phyloP scores from a whole-genome alignment of 2,797 vertebrate species.

The Toxotes lorentzi region DNA sequence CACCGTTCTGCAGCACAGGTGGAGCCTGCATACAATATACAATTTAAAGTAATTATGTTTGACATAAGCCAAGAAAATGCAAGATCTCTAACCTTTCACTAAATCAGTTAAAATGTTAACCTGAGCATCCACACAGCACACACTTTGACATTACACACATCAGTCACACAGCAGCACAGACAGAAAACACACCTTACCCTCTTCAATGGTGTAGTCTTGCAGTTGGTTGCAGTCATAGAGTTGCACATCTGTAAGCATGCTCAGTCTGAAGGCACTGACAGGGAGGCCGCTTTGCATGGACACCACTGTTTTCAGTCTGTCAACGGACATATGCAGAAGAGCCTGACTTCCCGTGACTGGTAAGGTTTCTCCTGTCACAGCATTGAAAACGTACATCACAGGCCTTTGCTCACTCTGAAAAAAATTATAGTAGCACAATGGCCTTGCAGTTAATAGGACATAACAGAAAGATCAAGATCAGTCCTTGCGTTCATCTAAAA shows the following conservation, averaged over 20 bases:
- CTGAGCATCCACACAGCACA: not conserved
- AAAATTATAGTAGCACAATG: not conserved
- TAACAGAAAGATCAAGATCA: not conserved
- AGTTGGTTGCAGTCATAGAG: conserved; percentile 87
- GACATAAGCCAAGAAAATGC: not conserved
- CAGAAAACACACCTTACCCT: conserved; percentile 69
- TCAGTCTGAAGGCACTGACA: conserved; percentile 83
- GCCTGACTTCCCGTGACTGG: conserved; percentile 70
- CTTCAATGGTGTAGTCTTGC: conserved; percentile 75
- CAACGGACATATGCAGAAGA: conserved; percentile 76
- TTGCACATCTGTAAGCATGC: conserved; percentile 75
- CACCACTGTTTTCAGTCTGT: conserved; percentile 79
- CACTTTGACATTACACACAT: not conserved
- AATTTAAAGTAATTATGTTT: not conserved
- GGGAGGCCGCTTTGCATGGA: conserved; percentile 81
- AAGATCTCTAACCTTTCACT: not conserved
- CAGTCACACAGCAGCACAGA: not conserved
- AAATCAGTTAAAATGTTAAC: not conserved
- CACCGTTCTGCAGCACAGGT: not conserved
- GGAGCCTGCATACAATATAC: not conserved
- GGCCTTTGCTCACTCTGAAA: conserved; percentile 83
- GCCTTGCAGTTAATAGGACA: not conserved
- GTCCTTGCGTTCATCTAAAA: not conserved
- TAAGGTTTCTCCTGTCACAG: conserved; percentile 80
- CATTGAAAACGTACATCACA: conserved; percentile 81